These are phyloP conservation scores for Drosophila incognita DNA, from an alignment of 2,888 invertebrate species.

Conservation along the genomic window DNA sequence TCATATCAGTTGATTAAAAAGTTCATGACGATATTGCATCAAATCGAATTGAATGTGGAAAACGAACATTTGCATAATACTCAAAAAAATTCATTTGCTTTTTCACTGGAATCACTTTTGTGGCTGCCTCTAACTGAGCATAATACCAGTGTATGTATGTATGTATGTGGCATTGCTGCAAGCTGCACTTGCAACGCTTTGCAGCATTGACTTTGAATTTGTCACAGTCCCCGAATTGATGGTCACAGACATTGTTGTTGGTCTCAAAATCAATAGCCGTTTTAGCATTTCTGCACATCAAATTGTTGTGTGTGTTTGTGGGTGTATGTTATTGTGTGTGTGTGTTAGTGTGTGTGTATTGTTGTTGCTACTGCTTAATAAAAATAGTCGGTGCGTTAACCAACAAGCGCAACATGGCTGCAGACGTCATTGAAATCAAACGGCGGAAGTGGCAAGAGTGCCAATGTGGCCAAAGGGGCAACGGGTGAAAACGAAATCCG, in stretches of 20 bases:
- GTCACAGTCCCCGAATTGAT: slow-evolving; percentile 27
- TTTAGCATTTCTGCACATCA: slow-evolving; percentile 26
- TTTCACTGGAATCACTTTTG: slow-evolving; percentile 50
- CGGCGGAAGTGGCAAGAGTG: slow-evolving; percentile 67
- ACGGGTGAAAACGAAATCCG: slow-evolving; percentile 19
- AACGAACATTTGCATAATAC: slow-evolving; percentile 33
- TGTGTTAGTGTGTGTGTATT: not conserved
- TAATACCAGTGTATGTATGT: slow-evolving; percentile 12
- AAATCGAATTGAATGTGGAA: not conserved
- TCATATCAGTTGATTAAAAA: slow-evolving; percentile 32
- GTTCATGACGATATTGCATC: not conserved
- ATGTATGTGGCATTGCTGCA: slow-evolving; percentile 36
- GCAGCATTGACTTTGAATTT: slow-evolving; percentile 60
- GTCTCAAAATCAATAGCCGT: slow-evolving; percentile 67
- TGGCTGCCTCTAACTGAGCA: slow-evolving; percentile 50
- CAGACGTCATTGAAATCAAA: slow-evolving; percentile 73
- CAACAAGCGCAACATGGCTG: slow-evolving; percentile 22
- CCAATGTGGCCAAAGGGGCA: slow-evolving; percentile 15
- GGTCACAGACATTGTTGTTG: slow-evolving; percentile 32
- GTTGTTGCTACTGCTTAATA: slow-evolving; percentile 38
- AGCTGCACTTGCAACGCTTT: slow-evolving; percentile 59
- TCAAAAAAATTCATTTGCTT: slow-evolving; percentile 20
- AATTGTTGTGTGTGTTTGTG: slow-evolving; percentile 4
- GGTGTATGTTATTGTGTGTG: not conserved
- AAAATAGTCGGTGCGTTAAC: slow-evolving; percentile 44